Evolutionary conservation across 1,140 invertebrate species (phyloP).

Genomic region (Nixonia krombeini): DNA sequence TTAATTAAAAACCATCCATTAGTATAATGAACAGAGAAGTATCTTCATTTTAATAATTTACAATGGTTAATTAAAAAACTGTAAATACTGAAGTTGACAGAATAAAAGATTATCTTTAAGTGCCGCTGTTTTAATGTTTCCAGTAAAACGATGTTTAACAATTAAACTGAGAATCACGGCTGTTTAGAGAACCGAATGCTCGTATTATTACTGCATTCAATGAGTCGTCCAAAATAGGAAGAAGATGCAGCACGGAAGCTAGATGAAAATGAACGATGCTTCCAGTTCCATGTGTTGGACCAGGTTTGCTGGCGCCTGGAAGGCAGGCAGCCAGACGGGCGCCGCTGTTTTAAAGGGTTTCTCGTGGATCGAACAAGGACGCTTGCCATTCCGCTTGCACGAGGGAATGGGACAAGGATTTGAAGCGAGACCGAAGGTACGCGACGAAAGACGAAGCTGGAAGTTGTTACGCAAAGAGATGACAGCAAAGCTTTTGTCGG

Average conservation of each 20-base stretch:
- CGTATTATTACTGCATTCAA: slow-evolving; percentile 47
- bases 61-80: no score
- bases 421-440: slow-evolving; percentile 20
- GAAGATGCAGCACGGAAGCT: slow-evolving; percentile 47
- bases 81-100: no score
- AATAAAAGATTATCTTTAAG: slow-evolving; percentile 6
- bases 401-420: slow-evolving; percentile 40
- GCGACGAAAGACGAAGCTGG: slow-evolving; percentile 24
- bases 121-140: no score
- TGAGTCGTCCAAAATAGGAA: slow-evolving; percentile 47
- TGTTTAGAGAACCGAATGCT: no score
- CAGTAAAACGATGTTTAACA: no score
- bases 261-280: slow-evolving; percentile 45
- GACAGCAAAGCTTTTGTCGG: slow-evolving; percentile 43
- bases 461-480: slow-evolving; percentile 42
- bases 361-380: slow-evolving; percentile 41
- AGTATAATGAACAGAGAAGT: slow-evolving; percentile 42
- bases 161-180: no score
- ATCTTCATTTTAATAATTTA: slow-evolving; percentile 17
- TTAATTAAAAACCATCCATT: slow-evolving; percentile 43
- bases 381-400: slow-evolving; percentile 23
- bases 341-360: slow-evolving; percentile 65
- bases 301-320: slow-evolving; percentile 67
- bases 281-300: slow-evolving; percentile 48
- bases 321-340: slow-evolving; percentile 71